These are phyloP conservation scores for Poecile montanus DNA, from an alignment of 2,797 vertebrate genomes.

Conservation along the genomic window DNA sequence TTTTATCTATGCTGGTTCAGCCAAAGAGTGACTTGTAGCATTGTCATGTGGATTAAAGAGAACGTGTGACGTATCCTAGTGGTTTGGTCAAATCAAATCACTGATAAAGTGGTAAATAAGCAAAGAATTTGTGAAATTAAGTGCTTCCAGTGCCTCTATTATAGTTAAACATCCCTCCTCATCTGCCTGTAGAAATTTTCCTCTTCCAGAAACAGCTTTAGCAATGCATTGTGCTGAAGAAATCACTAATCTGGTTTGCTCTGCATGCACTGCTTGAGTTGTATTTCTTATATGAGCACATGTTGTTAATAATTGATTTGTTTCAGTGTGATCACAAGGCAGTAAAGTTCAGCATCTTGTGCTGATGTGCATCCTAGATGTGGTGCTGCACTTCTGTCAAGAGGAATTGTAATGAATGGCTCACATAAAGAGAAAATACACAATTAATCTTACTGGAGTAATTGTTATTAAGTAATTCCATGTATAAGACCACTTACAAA, in stretches of 20 bases:
- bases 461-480: not conserved
- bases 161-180: not conserved
- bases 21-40: not conserved
- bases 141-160: not conserved
- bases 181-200: not conserved
- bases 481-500: not conserved
- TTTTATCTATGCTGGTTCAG: not conserved
- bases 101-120: not conserved
- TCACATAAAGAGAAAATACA: not conserved
- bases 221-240: not conserved
- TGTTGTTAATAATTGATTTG: slow-evolving; percentile 29
- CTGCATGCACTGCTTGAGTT: not conserved
- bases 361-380: not conserved
- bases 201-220: not conserved
- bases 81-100: not conserved
- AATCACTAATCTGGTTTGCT: slow-evolving; percentile 12
- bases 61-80: not conserved
- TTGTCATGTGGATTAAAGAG: not conserved
- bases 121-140: not conserved
- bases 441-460: not conserved
- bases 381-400: not conserved
- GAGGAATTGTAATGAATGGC: not conserved
- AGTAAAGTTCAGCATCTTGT: not conserved
- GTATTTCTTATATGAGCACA: not conserved
- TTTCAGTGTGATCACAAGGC: slow-evolving; percentile 16